Evolutionary conservation across 2,888 invertebrate species (phyloP).

Genomic region (Chalcosyrphus nemorum): DNA sequence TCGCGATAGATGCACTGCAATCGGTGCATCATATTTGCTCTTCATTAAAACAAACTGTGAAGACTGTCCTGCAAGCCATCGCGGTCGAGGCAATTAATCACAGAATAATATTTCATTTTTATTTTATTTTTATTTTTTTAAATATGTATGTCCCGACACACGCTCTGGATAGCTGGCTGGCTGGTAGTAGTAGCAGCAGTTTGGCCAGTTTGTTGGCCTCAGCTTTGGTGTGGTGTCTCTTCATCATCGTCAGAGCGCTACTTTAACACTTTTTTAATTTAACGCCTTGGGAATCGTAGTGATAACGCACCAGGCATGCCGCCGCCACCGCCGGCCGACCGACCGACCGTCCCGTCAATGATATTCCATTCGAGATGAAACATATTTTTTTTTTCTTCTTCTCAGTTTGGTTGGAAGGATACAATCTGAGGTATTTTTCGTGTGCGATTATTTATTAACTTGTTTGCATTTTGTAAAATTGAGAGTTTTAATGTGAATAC

Average conservation of each 20-base stretch:
- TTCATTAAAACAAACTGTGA: slow-evolving; percentile 70
- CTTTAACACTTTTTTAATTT: slow-evolving; percentile 47
- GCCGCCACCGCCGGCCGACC: too few relatives aligned
- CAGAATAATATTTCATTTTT: slow-evolving; percentile 67
- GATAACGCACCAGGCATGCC: slow-evolving; percentile 52
- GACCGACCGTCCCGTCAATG: too few relatives aligned
- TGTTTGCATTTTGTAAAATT: slow-evolving; percentile 71
- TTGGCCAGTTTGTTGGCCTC: slow-evolving; percentile 25
- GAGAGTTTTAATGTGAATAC: slow-evolving; percentile 67
- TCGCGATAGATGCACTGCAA: slow-evolving; percentile 43
- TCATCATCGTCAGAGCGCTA: slow-evolving; percentile 56
- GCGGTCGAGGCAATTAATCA: slow-evolving; percentile 57
- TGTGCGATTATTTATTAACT: slow-evolving; percentile 71
- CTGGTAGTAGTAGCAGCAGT: neutral
- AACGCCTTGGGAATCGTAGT: slow-evolving; percentile 54
- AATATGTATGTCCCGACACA: slow-evolving; percentile 62
- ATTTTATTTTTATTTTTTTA: too few relatives aligned
- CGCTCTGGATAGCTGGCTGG: slow-evolving; percentile 4
- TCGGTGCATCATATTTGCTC: slow-evolving; percentile 67
- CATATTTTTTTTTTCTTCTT: neutral
- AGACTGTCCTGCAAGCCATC: slow-evolving; percentile 31
- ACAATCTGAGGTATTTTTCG: slow-evolving; percentile 56
- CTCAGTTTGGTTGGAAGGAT: neutral
- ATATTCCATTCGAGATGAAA: slow-evolving; percentile 46
- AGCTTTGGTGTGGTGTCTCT: slow-evolving; percentile 24